A percentile compares a stretch with the other conserved stretches of the same genome.
Conservation (phyloP, 2,113 vertebrate genomes). For the Mellivora capensis region DNA sequence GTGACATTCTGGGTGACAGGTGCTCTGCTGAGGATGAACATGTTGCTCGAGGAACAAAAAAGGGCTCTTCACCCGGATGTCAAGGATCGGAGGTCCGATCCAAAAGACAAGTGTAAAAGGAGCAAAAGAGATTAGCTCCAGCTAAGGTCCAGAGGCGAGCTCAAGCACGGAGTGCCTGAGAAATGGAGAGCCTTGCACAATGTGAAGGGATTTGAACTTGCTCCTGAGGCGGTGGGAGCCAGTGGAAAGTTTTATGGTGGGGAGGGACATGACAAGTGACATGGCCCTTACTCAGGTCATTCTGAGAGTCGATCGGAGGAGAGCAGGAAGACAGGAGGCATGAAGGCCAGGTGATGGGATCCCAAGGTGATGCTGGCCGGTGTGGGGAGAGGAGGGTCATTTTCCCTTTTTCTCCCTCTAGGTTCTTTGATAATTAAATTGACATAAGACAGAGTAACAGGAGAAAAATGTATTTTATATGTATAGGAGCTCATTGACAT, state of each 20-base stretch:
- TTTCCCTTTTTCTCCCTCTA: neutral
- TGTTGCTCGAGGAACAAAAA: neutral
- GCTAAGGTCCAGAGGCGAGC: neutral
- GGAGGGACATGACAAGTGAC: neutral
- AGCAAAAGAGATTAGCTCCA: neutral
- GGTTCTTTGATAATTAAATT: neutral
- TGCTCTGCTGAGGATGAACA: neutral
- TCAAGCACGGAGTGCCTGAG: neutral
- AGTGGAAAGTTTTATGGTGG: neutral
- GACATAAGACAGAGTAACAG: neutral
- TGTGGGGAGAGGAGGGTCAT: neutral
- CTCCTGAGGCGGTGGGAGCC: neutral
- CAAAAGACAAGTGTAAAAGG: neutral
- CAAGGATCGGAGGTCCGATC: neutral
- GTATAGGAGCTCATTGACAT: neutral
- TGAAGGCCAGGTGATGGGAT: neutral
- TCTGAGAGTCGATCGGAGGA: neutral
- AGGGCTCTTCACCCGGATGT: neutral
- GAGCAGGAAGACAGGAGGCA: neutral
- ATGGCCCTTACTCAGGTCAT: neutral
- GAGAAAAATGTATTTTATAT: neutral
- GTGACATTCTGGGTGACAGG: neutral
- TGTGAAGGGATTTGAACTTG: neutral
- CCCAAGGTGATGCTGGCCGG: neutral
- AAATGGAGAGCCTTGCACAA: neutral